These are phyloP conservation scores for Baryphthengus martii DNA, from an alignment of 2,113 vertebrate genomes.

Conservation along the genomic window DNA sequence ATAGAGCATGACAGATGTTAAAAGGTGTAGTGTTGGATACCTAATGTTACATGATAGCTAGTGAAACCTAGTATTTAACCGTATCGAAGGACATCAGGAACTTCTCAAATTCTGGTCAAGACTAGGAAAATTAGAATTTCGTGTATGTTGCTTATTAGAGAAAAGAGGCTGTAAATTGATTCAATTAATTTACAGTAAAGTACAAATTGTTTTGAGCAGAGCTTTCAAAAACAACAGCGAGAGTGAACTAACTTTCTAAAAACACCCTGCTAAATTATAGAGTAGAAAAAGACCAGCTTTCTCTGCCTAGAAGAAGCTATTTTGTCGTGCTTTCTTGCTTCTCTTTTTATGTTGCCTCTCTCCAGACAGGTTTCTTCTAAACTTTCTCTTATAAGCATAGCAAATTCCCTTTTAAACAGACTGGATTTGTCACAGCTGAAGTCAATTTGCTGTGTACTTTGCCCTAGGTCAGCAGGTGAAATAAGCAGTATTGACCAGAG, in stretches of 20 bases:
- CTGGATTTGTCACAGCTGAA: neutral
- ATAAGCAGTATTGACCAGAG: neutral
- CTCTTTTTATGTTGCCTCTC: neutral
- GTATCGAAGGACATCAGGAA: neutral
- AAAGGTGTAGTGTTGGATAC: neutral
- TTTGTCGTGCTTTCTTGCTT: neutral
- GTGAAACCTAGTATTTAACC: neutral
- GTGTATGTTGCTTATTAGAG: neutral
- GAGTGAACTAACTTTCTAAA: slow-evolving; percentile 6
- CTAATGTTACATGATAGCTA: neutral
- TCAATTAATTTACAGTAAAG: neutral
- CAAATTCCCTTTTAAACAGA: neutral
- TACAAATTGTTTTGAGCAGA: slow-evolving; percentile 19
- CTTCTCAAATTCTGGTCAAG: slow-evolving; percentile 4
- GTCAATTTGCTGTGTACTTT: neutral
- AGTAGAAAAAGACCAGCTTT: neutral
- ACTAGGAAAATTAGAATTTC: neutral
- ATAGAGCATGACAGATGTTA: slow-evolving; percentile 1
- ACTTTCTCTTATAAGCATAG: neutral
- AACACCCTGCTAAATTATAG: neutral
- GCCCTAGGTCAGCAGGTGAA: neutral
- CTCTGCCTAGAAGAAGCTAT: neutral
- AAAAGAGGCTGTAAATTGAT: neutral
- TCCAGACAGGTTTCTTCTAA: neutral
- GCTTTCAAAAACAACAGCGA: slow-evolving; percentile 4